A percentile compares a stretch with the other conserved stretches of the same genome.
phyloP scores from a whole-genome alignment of 2,113 vertebrate genomes.

The Falcunculus frontatus region DNA sequence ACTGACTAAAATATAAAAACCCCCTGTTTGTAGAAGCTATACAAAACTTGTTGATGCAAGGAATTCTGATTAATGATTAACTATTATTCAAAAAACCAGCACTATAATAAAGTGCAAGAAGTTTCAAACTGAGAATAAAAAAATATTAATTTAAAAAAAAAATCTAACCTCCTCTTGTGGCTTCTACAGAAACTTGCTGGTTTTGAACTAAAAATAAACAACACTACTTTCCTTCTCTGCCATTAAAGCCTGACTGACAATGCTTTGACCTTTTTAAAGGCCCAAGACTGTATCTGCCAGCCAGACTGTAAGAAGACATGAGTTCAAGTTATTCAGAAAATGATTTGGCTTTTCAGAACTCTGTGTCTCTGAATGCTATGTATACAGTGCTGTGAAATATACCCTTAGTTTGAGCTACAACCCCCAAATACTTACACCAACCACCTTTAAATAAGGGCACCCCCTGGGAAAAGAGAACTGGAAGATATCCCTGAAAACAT shows the following conservation, averaged over 20 bases:
- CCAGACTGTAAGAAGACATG: neutral
- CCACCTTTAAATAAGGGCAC: neutral
- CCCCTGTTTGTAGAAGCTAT: neutral
- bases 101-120: neutral
- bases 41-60: neutral
- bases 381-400: neutral
- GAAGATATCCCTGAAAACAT: neutral
- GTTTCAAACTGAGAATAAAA: neutral
- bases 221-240: neutral
- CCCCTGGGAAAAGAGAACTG: neutral
- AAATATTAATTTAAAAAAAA: too few relatives aligned
- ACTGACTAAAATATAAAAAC: neutral
- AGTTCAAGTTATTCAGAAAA: neutral
- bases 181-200: neutral
- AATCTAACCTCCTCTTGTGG: neutral
- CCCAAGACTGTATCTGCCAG: neutral
- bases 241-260: neutral
- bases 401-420: neutral
- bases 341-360: neutral
- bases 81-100: neutral
- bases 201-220: neutral
- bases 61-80: neutral
- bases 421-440: neutral
- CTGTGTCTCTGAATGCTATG: neutral
- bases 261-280: neutral